Evolutionary conservation across 1,140 invertebrate genomes (phyloP).

Genomic region (Gerris buenoi): DNA sequence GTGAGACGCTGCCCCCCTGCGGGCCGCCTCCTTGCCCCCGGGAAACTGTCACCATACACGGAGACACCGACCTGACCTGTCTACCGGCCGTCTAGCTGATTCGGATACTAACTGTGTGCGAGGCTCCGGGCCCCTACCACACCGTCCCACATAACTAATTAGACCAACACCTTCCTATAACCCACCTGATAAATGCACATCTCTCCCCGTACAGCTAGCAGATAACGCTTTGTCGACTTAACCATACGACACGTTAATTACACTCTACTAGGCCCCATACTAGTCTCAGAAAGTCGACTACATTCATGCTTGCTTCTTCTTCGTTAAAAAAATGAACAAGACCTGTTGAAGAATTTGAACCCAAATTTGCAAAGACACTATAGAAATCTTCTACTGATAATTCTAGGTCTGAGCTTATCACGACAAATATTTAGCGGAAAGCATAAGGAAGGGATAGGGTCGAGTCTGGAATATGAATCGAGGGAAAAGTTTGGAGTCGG

Average conservation of each 20-base stretch:
- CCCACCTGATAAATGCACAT: background rate
- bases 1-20: constrained; percentile 12
- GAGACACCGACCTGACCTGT: background rate
- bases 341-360: no score
- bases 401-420: no score
- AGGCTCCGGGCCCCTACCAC: background rate
- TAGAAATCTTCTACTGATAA: no score
- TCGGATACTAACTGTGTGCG: background rate
- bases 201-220: background rate
- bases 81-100: background rate
- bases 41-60: constrained; percentile 11
- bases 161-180: background rate
- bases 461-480: no score
- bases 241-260: background rate
- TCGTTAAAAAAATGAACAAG: no score
- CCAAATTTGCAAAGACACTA: no score
- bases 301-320: no score
- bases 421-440: no score
- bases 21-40: background rate
- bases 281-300: no score
- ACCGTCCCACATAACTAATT: background rate
- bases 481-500: no score
- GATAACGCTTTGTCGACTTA: background rate
- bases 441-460: no score
- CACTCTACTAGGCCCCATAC: no score